phyloP scores from a whole-genome alignment of 2,113 vertebrate genomes.

The Orthonyx spaldingii region DNA sequence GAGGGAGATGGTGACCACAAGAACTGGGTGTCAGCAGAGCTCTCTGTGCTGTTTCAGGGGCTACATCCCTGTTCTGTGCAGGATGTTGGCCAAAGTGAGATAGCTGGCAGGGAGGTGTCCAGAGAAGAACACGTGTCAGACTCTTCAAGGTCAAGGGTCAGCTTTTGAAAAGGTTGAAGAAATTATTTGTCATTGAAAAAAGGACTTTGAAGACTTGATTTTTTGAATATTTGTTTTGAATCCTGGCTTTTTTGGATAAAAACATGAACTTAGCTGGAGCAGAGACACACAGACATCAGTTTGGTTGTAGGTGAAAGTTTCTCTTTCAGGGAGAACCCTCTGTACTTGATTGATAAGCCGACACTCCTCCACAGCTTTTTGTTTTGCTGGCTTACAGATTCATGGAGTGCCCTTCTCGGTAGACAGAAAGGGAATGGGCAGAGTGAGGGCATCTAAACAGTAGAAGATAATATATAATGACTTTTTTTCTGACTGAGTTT shows the following conservation, averaged over 20 bases:
- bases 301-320: not conserved
- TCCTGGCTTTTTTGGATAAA: not conserved
- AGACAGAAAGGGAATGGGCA: not conserved
- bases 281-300: not conserved
- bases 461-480: not conserved
- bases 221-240: not conserved
- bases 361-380: not conserved
- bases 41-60: not conserved
- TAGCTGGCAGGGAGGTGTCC: not conserved
- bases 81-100: not conserved
- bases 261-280: not conserved
- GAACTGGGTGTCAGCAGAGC: not conserved
- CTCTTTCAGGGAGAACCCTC: not conserved
- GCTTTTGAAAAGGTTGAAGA: not conserved
- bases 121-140: accelerated
- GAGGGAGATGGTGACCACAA: not conserved
- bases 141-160: not conserved
- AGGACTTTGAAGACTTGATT: not conserved
- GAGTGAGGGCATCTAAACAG: not conserved
- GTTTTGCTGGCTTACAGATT: not conserved
- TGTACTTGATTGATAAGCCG: not conserved
- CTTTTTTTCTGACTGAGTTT: not conserved
- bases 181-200: not conserved
- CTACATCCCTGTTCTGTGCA: not conserved
- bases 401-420: not conserved